Conservation (phyloP, 2,113 vertebrate species). For the Stigmatopora argus region DNA sequence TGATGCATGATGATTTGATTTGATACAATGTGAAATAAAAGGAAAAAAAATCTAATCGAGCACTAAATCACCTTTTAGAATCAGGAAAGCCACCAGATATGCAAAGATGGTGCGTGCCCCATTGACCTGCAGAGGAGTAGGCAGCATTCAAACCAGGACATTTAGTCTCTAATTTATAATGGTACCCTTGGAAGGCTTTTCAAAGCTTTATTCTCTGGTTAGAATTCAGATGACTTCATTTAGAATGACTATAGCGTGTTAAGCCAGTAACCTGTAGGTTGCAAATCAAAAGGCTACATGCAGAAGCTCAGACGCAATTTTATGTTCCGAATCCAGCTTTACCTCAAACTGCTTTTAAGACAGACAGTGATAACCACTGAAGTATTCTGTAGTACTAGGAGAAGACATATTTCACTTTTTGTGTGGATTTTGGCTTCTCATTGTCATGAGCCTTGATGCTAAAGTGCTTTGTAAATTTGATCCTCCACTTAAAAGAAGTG, state of each 20-base stretch:
- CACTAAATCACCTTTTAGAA: conserved; percentile 42
- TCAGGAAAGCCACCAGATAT: conserved; percentile 21
- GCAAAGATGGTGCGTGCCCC: conserved; percentile 21
- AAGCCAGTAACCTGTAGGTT: conserved; percentile 20
- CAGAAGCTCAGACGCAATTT: conserved; percentile 18
- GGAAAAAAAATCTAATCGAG: conserved; percentile 39
- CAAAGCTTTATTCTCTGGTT: conserved; percentile 37
- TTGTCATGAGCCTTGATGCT: conserved; percentile 45
- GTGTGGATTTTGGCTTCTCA: conserved; percentile 26
- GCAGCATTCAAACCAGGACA: conserved; percentile 26
- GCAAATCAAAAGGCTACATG: conserved; percentile 31
- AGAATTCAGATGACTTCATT: conserved; percentile 21
- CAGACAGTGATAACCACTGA: neutral
- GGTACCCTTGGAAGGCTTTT: conserved; percentile 33
- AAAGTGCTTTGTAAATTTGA: conserved; percentile 43
- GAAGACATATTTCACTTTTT: conserved; percentile 25
- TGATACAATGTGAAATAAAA: conserved; percentile 32
- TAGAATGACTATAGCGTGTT: conserved; percentile 20
- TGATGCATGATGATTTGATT: conserved; percentile 23
- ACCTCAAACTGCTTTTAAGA: conserved; percentile 12
- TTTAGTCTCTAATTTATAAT: conserved; percentile 32
- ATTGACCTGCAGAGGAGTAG: conserved; percentile 27
- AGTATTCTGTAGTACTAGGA: neutral
- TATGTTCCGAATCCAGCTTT: conserved; percentile 10
- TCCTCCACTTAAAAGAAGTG: conserved; percentile 34